Base-by-base conservation (phyloP, 2,113 vertebrate genomes). In the Boleophthalmus pectinirostris region DNA sequence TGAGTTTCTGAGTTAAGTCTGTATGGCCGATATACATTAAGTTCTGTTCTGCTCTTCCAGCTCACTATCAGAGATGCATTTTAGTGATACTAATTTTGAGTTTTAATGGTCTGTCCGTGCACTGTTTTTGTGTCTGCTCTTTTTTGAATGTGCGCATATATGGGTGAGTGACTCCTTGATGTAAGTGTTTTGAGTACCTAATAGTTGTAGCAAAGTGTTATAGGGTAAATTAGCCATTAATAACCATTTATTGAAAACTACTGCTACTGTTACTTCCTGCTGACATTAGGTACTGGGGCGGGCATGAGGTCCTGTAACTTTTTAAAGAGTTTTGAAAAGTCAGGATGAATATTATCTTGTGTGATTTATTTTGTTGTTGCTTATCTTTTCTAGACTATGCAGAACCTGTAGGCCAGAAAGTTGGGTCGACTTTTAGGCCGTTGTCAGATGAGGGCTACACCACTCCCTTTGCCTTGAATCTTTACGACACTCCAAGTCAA, bases 351-450 rank as follows among this genome's bases (percentile, higher is more conserved):
- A 54, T 1, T 9, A 54, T 8, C 1, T 54, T 21, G 2, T n/a
- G 8, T 54, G 11, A 54, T 60, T 3, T 20, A 14, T 23, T 38
- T 24, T 67, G 3, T 24, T 67, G 3, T 38, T 46, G 14, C 60
- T 45, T 45, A 16, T 73, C 54, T 69, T 79, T 64, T 64, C 20
- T 81, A 96, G 96, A 95, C 23, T 96, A 96, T 0, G 93, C 95
- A 0, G 93, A 95, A 69, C 94, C 94, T 0, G 94, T 78, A 24
- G 90, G 88, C 66, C 94, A 91, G 66, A 88, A 82, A 13, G 74
- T 92, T 0, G 90, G 94, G 0, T 93, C 94, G n/a, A 96, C 95
- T 8, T 96, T 96, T 79, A 91, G 93, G 8, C 95, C 94, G 0
- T 69, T 82, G 0, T 70, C 57, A 15, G 92, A 93, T 0, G 93